phyloP scores from a whole-genome alignment of 2,797 vertebrate genomes.

The Molossus molossus region DNA sequence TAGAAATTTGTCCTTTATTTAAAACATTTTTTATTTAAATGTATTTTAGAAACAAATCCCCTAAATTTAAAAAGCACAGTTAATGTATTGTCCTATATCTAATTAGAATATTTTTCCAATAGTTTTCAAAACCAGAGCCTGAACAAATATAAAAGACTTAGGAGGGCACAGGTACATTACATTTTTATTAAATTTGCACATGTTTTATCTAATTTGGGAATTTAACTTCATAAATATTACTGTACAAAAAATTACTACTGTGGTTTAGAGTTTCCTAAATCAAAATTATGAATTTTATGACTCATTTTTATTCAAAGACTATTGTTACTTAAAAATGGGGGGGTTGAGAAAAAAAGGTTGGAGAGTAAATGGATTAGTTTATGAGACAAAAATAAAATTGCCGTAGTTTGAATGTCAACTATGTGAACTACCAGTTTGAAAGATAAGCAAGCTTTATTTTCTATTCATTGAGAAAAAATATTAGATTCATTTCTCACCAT shows the following conservation, averaged over 20 bases:
- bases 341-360: neutral
- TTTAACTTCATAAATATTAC: conserved; percentile 49
- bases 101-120: conserved; percentile 22
- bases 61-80: neutral
- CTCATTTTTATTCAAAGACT: conserved; percentile 55
- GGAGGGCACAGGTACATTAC: neutral
- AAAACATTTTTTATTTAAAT: neutral
- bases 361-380: neutral
- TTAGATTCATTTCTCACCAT: conserved; percentile 33
- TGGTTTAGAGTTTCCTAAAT: conserved; percentile 28
- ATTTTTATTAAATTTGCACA: conserved; percentile 53
- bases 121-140: conserved; percentile 8
- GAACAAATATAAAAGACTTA: conserved; percentile 53
- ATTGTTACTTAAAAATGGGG: conserved; percentile 2
- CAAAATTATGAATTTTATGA: conserved; percentile 29
- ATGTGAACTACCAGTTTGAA: neutral
- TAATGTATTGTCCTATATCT: neutral
- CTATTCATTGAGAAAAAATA: conserved; percentile 46
- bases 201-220: neutral
- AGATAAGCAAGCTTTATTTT: conserved; percentile 17
- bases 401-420: conserved; percentile 22
- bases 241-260: conserved; percentile 53
- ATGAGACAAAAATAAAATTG: conserved; percentile 54
- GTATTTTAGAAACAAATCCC: neutral
- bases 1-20: neutral